These are phyloP conservation scores for Hyposoter didymator DNA, from an alignment of 2,888 invertebrate genomes.

Conservation along the genomic window DNA sequence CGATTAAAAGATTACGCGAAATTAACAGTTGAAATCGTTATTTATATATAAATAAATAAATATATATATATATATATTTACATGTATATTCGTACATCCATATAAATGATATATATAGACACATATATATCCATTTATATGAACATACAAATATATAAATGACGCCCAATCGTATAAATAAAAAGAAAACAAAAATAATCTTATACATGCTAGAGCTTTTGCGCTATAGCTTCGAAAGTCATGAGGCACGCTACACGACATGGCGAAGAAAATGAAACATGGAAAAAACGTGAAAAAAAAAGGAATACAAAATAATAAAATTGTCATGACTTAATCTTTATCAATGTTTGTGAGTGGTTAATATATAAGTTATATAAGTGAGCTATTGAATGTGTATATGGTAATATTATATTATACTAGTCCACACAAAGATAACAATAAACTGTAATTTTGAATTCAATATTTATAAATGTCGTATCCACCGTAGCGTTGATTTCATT, in stretches of 20 bases:
- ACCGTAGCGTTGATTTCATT: background rate
- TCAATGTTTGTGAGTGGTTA: slow-evolving; percentile 84
- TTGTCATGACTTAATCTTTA: slow-evolving; percentile 82
- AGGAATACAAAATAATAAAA: slow-evolving; percentile 69
- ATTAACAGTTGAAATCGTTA: slow-evolving; percentile 61
- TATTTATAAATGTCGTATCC: slow-evolving; percentile 43
- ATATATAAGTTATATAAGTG: slow-evolving; percentile 83
- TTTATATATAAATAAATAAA: slow-evolving; percentile 18
- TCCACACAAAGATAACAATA: slow-evolving; percentile 84
- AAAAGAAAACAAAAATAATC: slow-evolving; percentile 72
- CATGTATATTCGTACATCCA: slow-evolving; percentile 22
- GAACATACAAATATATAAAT: slow-evolving; percentile 56
- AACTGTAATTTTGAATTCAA: slow-evolving; percentile 84
- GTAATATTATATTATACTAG: slow-evolving; percentile 82
- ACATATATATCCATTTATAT: slow-evolving; percentile 6
- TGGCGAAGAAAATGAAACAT: slow-evolving; percentile 50
- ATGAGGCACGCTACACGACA: slow-evolving; percentile 77
- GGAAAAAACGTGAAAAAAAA: slow-evolving; percentile 66
- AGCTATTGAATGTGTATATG: slow-evolving; percentile 84
- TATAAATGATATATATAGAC: background rate
- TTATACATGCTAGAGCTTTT: slow-evolving; percentile 82
- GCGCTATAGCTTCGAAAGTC: slow-evolving; percentile 83
- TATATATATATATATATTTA: slow-evolving; percentile 37
- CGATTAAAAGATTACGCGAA: slow-evolving; percentile 53
- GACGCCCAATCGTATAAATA: slow-evolving; percentile 67